These are phyloP conservation scores for Anarsia innoxiella DNA, from an alignment of 2,888 invertebrate species.

Conservation along the genomic window DNA sequence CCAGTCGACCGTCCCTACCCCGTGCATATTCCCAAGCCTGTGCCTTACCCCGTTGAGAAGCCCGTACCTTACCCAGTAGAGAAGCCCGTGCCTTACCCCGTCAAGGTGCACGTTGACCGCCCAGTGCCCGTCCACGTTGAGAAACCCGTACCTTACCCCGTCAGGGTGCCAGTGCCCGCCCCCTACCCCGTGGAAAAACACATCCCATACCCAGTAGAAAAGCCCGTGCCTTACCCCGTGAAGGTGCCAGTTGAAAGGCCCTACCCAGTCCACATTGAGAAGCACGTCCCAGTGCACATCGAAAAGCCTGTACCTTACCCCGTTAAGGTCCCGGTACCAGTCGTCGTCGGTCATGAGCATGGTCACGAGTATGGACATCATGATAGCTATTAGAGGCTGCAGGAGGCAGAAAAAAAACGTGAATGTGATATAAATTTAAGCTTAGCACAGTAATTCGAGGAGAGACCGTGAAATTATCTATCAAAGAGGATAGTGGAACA, in stretches of 20 bases:
- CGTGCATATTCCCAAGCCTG: conserved; percentile 76
- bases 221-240: conserved; percentile 79
- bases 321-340: conserved; percentile 77
- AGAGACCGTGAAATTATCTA: conserved; percentile 42
- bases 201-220: conserved; percentile 80
- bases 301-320: conserved; percentile 78
- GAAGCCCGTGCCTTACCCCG: conserved; percentile 76
- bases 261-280: conserved; percentile 79
- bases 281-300: conserved; percentile 77
- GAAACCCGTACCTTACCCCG: conserved; percentile 67
- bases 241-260: conserved; percentile 78
- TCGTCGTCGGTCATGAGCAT: conserved; percentile 62
- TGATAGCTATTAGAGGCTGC: conserved; percentile 72
- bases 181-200: conserved; percentile 78
- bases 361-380: conserved; percentile 70
- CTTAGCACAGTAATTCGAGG: conserved; percentile 57
- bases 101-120: conserved; percentile 77
- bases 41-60: conserved; percentile 76
- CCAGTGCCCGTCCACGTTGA: conserved; percentile 68
- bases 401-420: conserved; percentile 66
- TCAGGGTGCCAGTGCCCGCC: conserved; percentile 80
- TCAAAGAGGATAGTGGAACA: conserved; percentile 47
- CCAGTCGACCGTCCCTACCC: conserved; percentile 79
- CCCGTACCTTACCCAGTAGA: conserved; percentile 77
- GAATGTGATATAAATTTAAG: conserved; percentile 74